These are phyloP conservation scores for Pseudotriccus pelzelni DNA, from an alignment of 2,797 vertebrate species.

Conservation along the genomic window DNA sequence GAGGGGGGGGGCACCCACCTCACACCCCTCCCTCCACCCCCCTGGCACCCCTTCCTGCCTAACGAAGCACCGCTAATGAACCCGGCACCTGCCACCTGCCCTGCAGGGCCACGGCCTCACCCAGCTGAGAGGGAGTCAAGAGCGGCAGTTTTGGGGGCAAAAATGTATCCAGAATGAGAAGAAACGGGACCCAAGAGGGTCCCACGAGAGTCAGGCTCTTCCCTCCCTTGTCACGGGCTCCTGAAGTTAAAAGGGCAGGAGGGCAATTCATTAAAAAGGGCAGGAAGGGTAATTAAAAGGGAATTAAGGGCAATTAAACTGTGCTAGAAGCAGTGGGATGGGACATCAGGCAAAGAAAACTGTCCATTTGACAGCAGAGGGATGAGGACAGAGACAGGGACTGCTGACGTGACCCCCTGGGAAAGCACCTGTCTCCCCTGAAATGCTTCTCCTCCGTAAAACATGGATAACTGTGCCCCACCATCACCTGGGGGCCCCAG, in stretches of 20 bases:
- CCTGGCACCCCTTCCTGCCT: not conserved
- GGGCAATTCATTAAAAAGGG: not conserved
- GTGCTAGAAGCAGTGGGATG: rapidly evolving
- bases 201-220: not conserved
- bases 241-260: not conserved
- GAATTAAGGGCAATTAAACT: not conserved
- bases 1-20: not conserved
- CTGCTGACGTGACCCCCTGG: not conserved
- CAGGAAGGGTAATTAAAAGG: not conserved
- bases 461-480: rapidly evolving
- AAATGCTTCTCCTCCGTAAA: not conserved
- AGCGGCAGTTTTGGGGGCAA: rapidly evolving
- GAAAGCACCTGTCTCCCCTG: not conserved
- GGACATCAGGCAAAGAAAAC: not conserved
- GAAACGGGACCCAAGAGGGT: not conserved
- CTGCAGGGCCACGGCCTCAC: rapidly evolving
- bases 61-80: rapidly evolving
- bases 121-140: rapidly evolving
- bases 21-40: not conserved
- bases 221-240: rapidly evolving
- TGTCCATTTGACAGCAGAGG: not conserved
- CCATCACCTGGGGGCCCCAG: not conserved
- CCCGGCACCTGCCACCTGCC: not conserved
- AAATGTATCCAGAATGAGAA: not conserved
- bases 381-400: not conserved